Base-by-base conservation (phyloP, 2,797 vertebrate species). In the Periophthalmus magnuspinnatus region DNA sequence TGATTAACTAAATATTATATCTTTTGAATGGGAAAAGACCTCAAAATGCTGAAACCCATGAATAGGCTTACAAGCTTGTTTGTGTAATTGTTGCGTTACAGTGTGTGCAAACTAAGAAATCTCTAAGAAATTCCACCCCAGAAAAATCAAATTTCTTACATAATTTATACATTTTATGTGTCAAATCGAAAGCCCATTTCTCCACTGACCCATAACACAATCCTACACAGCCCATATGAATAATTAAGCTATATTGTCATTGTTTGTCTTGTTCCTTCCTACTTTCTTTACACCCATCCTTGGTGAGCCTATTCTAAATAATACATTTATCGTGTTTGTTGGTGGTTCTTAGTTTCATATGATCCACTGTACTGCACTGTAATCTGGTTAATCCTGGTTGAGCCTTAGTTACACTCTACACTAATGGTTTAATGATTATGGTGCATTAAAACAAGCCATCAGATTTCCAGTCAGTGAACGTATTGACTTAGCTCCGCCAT, bases 321-420 rank as follows among this genome's bases (percentile, higher is more conserved):
- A 89, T 88, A 69, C 33, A 89, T 81, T 75, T 7, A 8, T 17
- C 76, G 24, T 81, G 82, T 83, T 85, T 84, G 89, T 74, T 74
- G 71, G 56, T 64, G 69, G 32, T 82, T 85, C 70, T 85, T 76
- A 65, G 67, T 54, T 76, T 69, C 52, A 33, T 50, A 50, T 71
- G 45, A 36, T 77, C 68, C 64, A 56, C 70, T 72, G 70, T 74
- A 36, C 57, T 33, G 59, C 76, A 68, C 65, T 66, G 64, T 81
- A 73, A 87, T 86, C 73, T 67, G 76, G 67, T 83, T 79, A 81
- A 87, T 86, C 80, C 83, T 69, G 58, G 69, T 45, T 73, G 71
- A 79, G 76, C 71, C 74, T 77, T 74, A 84, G 66, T 86, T 83
- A 84, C 76, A 75, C 66, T 13, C 70, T 34, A 79, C 68, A 81